Conservation (phyloP, 2,888 invertebrate species). For the Amphimallon solstitiale region DNA sequence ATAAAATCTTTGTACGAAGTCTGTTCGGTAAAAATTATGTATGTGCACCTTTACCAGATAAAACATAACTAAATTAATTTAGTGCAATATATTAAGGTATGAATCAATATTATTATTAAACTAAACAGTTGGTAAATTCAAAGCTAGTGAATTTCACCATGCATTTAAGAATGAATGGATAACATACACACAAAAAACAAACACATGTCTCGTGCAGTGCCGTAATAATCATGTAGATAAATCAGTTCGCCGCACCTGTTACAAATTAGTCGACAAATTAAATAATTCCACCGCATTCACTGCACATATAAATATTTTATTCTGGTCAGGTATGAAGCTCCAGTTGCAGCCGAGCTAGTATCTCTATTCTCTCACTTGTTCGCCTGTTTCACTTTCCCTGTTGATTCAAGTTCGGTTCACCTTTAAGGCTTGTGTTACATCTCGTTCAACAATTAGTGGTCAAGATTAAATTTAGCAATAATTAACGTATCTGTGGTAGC, state of each 20-base stretch:
- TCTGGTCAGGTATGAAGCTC: constrained; percentile 45
- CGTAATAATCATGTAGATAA: constrained; percentile 42
- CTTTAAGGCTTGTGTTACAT: constrained; percentile 31
- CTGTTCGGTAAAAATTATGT: no score
- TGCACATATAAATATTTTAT: constrained; percentile 42
- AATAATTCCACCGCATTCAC: constrained; percentile 46
- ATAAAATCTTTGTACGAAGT: no score
- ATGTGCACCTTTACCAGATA: no score
- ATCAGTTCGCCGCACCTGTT: constrained; percentile 42
- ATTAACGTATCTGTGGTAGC: constrained; percentile 24
- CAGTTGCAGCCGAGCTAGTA: constrained; percentile 42
- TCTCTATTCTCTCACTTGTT: constrained; percentile 43
- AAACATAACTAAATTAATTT: no score
- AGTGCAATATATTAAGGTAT: no score
- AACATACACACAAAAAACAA: background rate
- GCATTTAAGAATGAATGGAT: background rate
- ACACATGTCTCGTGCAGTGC: constrained; percentile 38
- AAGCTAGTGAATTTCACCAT: background rate
- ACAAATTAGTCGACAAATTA: constrained; percentile 48
- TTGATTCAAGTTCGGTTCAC: constrained; percentile 11
- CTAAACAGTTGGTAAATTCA: background rate
- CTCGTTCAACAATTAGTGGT: constrained; percentile 34
- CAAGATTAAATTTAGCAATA: constrained; percentile 32
- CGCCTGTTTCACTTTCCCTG: constrained; percentile 24
- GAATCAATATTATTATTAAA: background rate